Base-by-base conservation (phyloP, 2,888 invertebrate species). In the Cryptophagus acutangulus region DNA sequence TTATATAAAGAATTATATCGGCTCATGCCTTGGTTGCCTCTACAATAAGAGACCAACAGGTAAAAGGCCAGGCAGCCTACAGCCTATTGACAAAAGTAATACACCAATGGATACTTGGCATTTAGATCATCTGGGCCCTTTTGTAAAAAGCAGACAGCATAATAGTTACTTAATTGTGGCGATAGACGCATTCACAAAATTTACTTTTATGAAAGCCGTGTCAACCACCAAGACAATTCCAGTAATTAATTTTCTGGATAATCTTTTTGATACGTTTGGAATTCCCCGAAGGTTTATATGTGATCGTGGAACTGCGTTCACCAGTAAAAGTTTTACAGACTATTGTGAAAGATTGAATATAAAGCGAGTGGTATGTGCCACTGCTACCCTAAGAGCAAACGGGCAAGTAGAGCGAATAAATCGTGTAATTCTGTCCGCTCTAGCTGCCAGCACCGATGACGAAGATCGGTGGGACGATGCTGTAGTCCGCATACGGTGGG, bases 171-270 rank as follows among this genome's bases (percentile, higher is more conserved):
- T 62, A 6, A 44, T 63, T 3, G 58, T 63, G 0, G 35, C 44
- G 0, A 57, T 62, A 9, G 62, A 62, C 39, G 55, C 49, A 2
- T 63, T 62, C 41, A 63, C 61, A 6, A 63, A 63, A 45, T 65
- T 60, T 51, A 44, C 55, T 3, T 60, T 60, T 38, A 40, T 60
- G 6, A 52, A 46, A 24, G 49, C 61, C 3, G 48, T 52, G 12
- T 33, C 38, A 9, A 46, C 29, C 15, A 57, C 52, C 2, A 48
- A 48, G 34, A 36, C 43, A 4, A 14, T 8, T 3, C 45, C 45
- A 14, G 45, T 52, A 1, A 40, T 54, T 2, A 30, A 31, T 2
- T 51, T 48, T 28, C 37, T 57, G 4, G 36, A 48, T n/a, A n/a
- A n/a, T n/a, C n/a, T n/a, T n/a, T n/a, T n/a, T 18, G 16, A 48